Percentiles rank a stretch among this genome's conserved stretches.
phyloP scores from a whole-genome alignment of 2,888 invertebrate species.

The Xestia xanthographa region DNA sequence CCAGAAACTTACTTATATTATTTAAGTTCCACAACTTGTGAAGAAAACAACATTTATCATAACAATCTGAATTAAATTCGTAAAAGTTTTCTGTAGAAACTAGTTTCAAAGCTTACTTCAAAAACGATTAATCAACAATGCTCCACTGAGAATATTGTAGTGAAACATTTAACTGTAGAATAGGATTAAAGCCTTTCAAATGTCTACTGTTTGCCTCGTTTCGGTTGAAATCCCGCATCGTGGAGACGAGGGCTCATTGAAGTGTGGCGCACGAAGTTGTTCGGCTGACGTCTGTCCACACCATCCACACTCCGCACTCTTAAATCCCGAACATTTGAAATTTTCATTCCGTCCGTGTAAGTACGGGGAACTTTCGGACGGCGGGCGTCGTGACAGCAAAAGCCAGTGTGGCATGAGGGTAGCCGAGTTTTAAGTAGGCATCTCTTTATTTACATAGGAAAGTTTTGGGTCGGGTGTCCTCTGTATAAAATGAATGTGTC shows the following conservation, averaged over 20 bases:
- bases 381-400: constrained; percentile 65
- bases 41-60: constrained; percentile 58
- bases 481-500: constrained; percentile 38
- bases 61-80: constrained; percentile 46
- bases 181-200: constrained; percentile 53
- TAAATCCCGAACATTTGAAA: constrained; percentile 74
- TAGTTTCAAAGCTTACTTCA: constrained; percentile 43
- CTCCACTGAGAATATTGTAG: constrained; percentile 20
- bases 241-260: constrained; percentile 65
- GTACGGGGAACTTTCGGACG: constrained; percentile 67
- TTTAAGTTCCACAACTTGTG: constrained; percentile 33
- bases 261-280: constrained; percentile 71
- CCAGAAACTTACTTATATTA: constrained; percentile 23
- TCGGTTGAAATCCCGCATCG: constrained; percentile 65
- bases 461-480: constrained; percentile 55
- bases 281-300: constrained; percentile 67
- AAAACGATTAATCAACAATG: constrained; percentile 54
- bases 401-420: constrained; percentile 67
- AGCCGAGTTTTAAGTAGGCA: constrained; percentile 62
- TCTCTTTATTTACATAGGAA: constrained; percentile 62
- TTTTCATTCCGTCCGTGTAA: constrained; percentile 71
- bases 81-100: constrained; percentile 40
- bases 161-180: constrained; percentile 47
- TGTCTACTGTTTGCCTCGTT: constrained; percentile 63
- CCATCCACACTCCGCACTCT: constrained; percentile 67